These are phyloP conservation scores for Halyomorpha halys DNA, from an alignment of 1,140 invertebrate species.

Conservation along the genomic window DNA sequence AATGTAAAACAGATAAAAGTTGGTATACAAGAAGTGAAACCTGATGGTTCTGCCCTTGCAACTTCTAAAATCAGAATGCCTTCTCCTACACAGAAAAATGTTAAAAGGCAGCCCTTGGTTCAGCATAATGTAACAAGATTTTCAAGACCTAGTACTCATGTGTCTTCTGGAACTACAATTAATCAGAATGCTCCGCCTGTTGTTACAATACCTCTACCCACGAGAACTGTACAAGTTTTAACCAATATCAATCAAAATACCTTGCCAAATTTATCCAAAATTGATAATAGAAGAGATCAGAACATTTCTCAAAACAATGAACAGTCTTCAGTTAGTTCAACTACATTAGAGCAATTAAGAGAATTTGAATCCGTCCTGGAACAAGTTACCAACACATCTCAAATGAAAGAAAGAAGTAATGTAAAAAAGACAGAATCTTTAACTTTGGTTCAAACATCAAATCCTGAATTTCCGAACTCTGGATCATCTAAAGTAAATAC, in stretches of 20 bases:
- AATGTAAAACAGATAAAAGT: constrained; percentile 20
- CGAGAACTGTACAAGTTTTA: constrained; percentile 36
- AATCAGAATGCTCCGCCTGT: constrained; percentile 34
- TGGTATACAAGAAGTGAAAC: constrained; percentile 5
- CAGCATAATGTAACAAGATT: constrained; percentile 34
- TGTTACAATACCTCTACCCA: constrained; percentile 31
- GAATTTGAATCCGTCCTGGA: constrained; percentile 75
- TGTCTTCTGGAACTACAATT: constrained; percentile 34
- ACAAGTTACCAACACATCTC: constrained; percentile 43
- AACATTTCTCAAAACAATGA: constrained; percentile 39
- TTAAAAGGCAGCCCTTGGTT: constrained; percentile 18
- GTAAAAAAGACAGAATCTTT: constrained; percentile 33
- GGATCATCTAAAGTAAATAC: constrained; percentile 23
- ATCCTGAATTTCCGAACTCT: constrained; percentile 18
- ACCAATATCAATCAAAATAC: constrained; percentile 37
- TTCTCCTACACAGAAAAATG: constrained; percentile 23
- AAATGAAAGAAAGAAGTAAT: constrained; percentile 54
- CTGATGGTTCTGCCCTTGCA: constrained; percentile 1
- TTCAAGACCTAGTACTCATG: constrained; percentile 45
- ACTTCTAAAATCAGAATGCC: constrained; percentile 21
- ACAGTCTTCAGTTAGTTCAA: constrained; percentile 43
- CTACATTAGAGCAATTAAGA: constrained; percentile 60
- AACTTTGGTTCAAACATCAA: constrained; percentile 21
- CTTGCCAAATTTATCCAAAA: constrained; percentile 38
- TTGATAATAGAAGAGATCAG: constrained; percentile 34